These are phyloP conservation scores for Pseudomyrmex dendroicus DNA, from an alignment of 1,140 invertebrate genomes.

Conservation along the genomic window DNA sequence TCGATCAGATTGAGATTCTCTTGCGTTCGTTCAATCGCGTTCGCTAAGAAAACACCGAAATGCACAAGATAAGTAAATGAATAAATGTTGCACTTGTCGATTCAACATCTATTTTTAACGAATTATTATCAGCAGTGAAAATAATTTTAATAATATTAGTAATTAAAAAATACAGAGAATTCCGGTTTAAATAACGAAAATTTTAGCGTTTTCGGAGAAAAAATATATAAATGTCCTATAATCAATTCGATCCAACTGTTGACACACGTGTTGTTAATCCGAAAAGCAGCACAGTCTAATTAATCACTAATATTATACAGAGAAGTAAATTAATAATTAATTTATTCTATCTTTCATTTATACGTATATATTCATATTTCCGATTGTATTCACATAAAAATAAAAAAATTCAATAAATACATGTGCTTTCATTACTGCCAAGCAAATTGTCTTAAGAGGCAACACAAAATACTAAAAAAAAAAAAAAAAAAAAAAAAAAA, in stretches of 20 bases:
- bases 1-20: not conserved
- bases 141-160: no score
- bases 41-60: not conserved
- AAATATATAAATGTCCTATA: not conserved
- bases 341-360: not conserved
- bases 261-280: not conserved
- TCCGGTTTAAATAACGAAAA: not conserved
- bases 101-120: not conserved
- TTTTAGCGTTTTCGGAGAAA: not conserved
- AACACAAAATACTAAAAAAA: constrained; percentile 29
- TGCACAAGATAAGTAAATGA: not conserved
- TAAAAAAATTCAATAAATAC: constrained; percentile 9
- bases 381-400: not conserved
- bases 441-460: constrained; percentile 45
- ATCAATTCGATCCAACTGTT: not conserved
- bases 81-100: not conserved
- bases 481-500: no score
- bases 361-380: not conserved
- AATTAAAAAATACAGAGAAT: no score
- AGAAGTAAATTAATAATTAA: not conserved
- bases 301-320: not conserved
- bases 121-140: not conserved
- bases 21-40: not conserved
- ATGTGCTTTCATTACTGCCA: constrained; percentile 69
- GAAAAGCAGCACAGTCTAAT: not conserved